phyloP scores from a whole-genome alignment of 2,888 invertebrate genomes.

The Drosophila ezoana region DNA sequence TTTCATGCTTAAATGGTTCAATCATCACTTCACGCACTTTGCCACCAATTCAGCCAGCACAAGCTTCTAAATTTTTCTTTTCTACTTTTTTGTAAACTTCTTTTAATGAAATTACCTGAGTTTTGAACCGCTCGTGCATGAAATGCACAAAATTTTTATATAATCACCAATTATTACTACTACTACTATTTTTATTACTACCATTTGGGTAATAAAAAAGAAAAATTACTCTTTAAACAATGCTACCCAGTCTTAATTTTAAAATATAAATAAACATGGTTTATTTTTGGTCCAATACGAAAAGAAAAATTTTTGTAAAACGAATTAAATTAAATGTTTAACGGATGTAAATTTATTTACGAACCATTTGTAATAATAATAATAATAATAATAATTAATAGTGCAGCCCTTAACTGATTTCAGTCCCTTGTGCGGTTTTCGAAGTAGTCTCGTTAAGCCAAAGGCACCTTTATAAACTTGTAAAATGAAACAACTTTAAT shows the following conservation, averaged over 20 bases:
- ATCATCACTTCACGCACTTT: slow-evolving; percentile 32
- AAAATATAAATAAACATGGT: slow-evolving; percentile 9
- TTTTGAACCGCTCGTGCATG: slow-evolving; percentile 69
- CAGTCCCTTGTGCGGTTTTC: slow-evolving; percentile 13
- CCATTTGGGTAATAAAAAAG: slow-evolving; percentile 27
- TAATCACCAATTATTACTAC: slow-evolving; percentile 25
- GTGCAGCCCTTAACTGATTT: slow-evolving; percentile 3
- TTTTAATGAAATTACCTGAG: slow-evolving; percentile 18
- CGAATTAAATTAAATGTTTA: slow-evolving; percentile 17
- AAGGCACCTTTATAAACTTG: slow-evolving; percentile 70
- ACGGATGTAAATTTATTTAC: slow-evolving; percentile 36
- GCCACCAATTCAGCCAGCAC: slow-evolving; percentile 37
- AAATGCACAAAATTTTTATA: slow-evolving; percentile 48
- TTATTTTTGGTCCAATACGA: slow-evolving; percentile 27
- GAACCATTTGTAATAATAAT: slow-evolving; percentile 38
- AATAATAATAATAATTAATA: slow-evolving; percentile 29
- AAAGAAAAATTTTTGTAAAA: slow-evolving; percentile 13
- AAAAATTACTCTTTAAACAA: slow-evolving; percentile 33
- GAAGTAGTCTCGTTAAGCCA: slow-evolving; percentile 17
- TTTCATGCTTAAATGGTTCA: slow-evolving; percentile 72
- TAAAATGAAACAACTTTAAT: slow-evolving; percentile 14
- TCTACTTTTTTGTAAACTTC: slow-evolving; percentile 5
- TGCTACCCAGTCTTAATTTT: slow-evolving; percentile 64
- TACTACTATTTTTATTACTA: too few species aligned
- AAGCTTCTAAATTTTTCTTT: slow-evolving; percentile 20